phyloP scores from a whole-genome alignment of 92 coral and sea anemone species.

The Zoanthus solanderi region DNA sequence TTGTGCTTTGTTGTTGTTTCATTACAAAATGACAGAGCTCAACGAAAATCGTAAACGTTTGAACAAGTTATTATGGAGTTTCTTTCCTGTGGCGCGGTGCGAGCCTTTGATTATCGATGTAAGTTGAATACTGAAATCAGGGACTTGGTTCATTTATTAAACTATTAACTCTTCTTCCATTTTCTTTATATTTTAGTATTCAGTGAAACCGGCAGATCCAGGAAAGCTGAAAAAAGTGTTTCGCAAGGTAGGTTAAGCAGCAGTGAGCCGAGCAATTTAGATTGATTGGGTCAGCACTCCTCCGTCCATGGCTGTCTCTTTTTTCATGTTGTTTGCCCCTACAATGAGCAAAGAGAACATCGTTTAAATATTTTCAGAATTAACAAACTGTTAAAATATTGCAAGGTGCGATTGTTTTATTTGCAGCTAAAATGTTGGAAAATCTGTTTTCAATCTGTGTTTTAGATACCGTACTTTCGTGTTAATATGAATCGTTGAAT shows the following conservation, averaged over 20 bases:
- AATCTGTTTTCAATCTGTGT: background rate
- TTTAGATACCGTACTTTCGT: background rate
- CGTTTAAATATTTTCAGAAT: too few relatives aligned
- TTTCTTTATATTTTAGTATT: conserved; percentile 63
- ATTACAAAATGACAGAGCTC: conserved; percentile 19
- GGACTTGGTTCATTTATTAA: background rate
- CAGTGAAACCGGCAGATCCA: conserved; percentile 92
- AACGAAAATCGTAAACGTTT: conserved; percentile 23
- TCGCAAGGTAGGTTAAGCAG: conserved; percentile 72
- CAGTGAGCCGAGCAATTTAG: background rate
- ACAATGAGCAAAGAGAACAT: too few relatives aligned
- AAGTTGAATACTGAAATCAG: conserved; percentile 3
- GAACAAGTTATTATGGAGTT: conserved; percentile 16
- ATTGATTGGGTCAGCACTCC: background rate
- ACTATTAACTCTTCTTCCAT: background rate
- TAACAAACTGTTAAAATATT: too few relatives aligned
- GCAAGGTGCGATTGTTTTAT: too few relatives aligned
- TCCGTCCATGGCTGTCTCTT: background rate
- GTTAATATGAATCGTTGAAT: background rate
- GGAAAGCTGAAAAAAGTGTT: conserved; percentile 74
- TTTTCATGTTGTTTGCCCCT: too few relatives aligned
- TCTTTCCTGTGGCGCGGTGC: conserved; percentile 62
- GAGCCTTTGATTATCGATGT: conserved; percentile 63
- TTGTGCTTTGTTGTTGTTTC: conserved; percentile 14
- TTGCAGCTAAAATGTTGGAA: background rate